Evolutionary conservation across 2,797 vertebrate species (phyloP).

Genomic region (Enteromius argenteus): DNA sequence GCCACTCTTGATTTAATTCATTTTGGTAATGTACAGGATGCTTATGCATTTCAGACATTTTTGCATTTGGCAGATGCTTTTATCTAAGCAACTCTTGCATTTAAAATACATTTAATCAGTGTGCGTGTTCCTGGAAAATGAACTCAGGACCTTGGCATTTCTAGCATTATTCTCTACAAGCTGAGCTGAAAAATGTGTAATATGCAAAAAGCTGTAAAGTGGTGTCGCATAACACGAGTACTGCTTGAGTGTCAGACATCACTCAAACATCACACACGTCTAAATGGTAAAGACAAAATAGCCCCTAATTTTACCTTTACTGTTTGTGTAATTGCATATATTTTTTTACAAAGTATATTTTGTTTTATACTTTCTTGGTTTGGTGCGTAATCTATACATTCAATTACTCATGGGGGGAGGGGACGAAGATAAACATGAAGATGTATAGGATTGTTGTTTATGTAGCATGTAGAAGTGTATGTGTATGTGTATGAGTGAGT

Average conservation of each 20-base stretch:
- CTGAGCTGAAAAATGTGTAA: neutral
- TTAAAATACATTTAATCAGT: neutral
- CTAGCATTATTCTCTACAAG: neutral
- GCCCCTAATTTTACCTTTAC: neutral
- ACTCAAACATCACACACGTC: neutral
- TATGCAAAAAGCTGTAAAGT: neutral
- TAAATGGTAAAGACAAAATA: neutral
- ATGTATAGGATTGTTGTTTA: constrained; percentile 20
- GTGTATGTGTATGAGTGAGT: neutral
- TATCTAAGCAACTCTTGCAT: neutral
- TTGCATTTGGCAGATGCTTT: neutral
- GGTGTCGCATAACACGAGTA: neutral
- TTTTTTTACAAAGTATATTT: constrained; percentile 57
- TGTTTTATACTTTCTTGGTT: constrained; percentile 47
- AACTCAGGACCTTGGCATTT: constrained; percentile 22
- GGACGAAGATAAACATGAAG: neutral
- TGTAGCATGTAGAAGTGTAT: neutral
- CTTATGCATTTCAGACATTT: neutral
- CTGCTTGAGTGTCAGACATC: neutral
- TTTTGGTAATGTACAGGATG: neutral
- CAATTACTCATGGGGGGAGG: neutral
- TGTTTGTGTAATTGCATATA: constrained; percentile 36
- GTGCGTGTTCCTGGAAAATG: neutral
- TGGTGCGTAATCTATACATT: constrained; percentile 25
- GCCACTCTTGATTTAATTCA: neutral